Evolutionary conservation across 2,113 vertebrate species (phyloP), one percentile per base, ranked within the genome.

Genomic region (Acrocephalus arundinaceus): DNA sequence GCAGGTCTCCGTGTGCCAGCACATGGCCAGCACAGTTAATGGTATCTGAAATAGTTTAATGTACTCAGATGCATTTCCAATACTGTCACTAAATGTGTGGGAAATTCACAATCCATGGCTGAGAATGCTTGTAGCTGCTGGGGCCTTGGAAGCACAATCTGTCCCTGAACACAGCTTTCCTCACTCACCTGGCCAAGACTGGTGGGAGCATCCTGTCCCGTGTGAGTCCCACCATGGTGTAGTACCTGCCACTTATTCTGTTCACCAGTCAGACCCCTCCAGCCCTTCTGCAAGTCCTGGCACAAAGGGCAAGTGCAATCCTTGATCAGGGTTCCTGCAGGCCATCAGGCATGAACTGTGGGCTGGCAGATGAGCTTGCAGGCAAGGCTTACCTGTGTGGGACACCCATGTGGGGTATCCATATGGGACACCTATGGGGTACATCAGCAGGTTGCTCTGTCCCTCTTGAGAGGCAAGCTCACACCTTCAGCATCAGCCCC

Each of bases 191-290:
- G 63, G 48, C 43, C 39, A 33, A 45, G 68, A 30, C n/a, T 74
- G 31, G 10, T 39, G 55, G 33, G 15, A 73, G 4, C 54, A 57
- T 48, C 73, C 55, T 19, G 14, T 46, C 27, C 15, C 37, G 15
- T 35, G 27, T 1, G 3, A 82, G 24, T 73, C 28, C 35, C 49
- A 58, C 49, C 54, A 51, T 0, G 0, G 14, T 14, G 45, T 30
- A 13, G 46, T 31, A 48, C 28, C 68, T 81, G 48, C 45, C 49
- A 41, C 58, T 10, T 24, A 6, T 72, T 41, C 55, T 6, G 1
- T 20, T 70, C 35, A 8, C 3, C 0, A 37, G 24, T 41, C 3
- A 2, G 41, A 39, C 30, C 4, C 2, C 15, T 20, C 7, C 6
- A 2, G 48, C 43, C 28, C 62, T 79, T 66, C 83, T 83, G 70